Conservation (phyloP, 2,113 vertebrate species). For the Alosa alosa region DNA sequence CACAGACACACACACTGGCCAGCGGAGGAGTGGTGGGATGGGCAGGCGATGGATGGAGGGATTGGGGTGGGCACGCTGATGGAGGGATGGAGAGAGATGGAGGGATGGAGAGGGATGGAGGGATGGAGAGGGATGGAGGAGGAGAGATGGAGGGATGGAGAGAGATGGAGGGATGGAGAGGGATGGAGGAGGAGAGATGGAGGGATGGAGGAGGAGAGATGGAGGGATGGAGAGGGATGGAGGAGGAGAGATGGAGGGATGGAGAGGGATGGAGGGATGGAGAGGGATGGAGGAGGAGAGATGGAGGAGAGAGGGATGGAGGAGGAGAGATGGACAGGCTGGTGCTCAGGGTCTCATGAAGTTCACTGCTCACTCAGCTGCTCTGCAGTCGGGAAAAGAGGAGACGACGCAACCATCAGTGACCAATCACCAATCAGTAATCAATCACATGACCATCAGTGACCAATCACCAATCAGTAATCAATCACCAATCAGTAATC, state of each 20-base stretch:
- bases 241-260: too few relatives aligned
- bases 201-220: background rate
- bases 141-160: background rate
- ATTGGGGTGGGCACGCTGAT: background rate
- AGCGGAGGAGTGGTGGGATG: background rate
- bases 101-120: too few relatives aligned
- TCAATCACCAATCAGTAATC: too few relatives aligned
- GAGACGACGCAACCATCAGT: background rate
- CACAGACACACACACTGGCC: too few relatives aligned
- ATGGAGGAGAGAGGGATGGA: background rate
- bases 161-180: too few relatives aligned
- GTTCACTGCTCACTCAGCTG: constrained; percentile 38
- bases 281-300: background rate
- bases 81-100: too few relatives aligned
- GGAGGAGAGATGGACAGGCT: background rate
- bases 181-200: background rate
- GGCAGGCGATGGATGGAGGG: background rate
- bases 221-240: background rate
- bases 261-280: too few relatives aligned
- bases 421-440: too few relatives aligned
- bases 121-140: background rate
- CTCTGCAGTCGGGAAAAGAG: constrained; percentile 25
- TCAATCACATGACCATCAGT: too few relatives aligned
- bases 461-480: too few relatives aligned
- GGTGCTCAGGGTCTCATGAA: too few relatives aligned